Conservation (phyloP, 2,113 vertebrate species). For the Rhombomys opimus region DNA sequence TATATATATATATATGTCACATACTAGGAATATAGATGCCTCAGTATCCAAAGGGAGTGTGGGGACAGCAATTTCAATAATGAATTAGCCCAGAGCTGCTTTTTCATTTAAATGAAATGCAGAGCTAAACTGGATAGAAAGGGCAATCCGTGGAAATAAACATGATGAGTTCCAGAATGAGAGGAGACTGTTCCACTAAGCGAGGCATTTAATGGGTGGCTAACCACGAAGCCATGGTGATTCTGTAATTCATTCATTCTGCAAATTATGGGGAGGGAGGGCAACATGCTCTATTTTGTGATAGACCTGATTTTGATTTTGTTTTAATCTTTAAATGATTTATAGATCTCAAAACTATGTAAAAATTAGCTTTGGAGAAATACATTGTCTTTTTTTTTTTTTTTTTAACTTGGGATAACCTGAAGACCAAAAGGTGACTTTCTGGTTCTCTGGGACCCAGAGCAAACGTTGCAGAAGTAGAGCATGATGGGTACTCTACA, state of each 20-base stretch:
- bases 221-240: background rate
- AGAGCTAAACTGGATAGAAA: background rate
- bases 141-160: constrained; percentile 59
- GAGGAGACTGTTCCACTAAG: background rate
- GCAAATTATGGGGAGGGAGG: background rate
- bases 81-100: constrained; percentile 48
- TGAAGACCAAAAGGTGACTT: background rate
- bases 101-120: constrained; percentile 72
- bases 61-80: constrained; percentile 63
- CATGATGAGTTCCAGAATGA: constrained; percentile 4
- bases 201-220: background rate
- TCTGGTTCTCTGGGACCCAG: background rate
- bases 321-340: background rate
- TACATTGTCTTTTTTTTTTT: background rate
- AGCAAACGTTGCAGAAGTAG: constrained; percentile 3
- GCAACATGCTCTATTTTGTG: background rate
- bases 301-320: background rate
- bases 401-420: background rate
- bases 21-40: background rate
- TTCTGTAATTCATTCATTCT: constrained; percentile 10
- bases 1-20: background rate
- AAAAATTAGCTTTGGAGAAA: background rate
- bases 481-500: background rate
- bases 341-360: constrained; percentile 29
- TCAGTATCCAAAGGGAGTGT: background rate